Evolutionary conservation across 2,888 invertebrate species (phyloP).

Genomic region (Erebia aethiops): DNA sequence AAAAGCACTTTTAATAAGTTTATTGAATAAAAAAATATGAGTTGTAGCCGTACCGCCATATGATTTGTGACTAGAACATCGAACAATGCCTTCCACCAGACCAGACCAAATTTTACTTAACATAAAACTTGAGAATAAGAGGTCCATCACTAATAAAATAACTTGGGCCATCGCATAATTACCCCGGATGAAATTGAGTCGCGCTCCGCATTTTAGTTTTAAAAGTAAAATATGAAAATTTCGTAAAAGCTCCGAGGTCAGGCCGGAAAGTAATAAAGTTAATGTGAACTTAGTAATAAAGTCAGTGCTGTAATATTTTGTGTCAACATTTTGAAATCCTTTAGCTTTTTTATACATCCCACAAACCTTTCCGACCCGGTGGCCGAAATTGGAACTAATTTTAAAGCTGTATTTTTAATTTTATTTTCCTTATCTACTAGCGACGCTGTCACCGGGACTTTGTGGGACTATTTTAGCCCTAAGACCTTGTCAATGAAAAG

Average conservation of each 20-base stretch:
- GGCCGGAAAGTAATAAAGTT: conserved; percentile 14
- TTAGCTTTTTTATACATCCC: background rate
- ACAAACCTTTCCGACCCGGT: background rate
- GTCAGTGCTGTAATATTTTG: conserved; percentile 18
- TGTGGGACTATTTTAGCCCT: too few species aligned
- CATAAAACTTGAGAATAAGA: background rate
- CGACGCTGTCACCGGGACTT: too few species aligned
- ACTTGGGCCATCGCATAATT: conserved; percentile 14
- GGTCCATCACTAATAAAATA: conserved; percentile 10
- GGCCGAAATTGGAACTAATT: too few species aligned
- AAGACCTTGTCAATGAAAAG: too few species aligned
- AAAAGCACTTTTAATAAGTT: too few species aligned
- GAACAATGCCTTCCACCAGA: too few species aligned
- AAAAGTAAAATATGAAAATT: conserved; percentile 20
- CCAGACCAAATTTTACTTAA: background rate
- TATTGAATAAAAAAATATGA: too few species aligned
- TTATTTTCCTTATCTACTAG: too few species aligned
- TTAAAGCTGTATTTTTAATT: too few species aligned
- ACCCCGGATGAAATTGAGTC: conserved; percentile 20
- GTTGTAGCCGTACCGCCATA: too few species aligned
- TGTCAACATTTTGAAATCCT: conserved; percentile 22
- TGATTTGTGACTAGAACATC: too few species aligned
- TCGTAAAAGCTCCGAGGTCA: background rate
- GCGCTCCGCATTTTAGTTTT: conserved; percentile 15
- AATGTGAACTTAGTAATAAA: conserved; percentile 22